Percentiles rank a stretch among this genome's conserved stretches.
phyloP scores from a whole-genome alignment of 2,797 vertebrate species.

The Myiothlypis coronata region DNA sequence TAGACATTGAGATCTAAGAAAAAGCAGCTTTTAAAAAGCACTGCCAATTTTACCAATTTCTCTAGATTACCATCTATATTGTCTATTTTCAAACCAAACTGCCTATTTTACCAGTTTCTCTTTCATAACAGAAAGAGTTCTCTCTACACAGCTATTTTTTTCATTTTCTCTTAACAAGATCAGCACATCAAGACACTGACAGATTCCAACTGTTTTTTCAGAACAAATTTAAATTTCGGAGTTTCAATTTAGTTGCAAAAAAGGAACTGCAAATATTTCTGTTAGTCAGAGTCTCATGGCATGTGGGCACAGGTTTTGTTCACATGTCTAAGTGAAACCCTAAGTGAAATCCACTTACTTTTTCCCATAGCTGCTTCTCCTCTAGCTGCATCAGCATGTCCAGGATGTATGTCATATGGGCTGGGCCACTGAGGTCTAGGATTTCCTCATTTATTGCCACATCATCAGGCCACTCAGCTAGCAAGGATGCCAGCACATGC shows the following conservation, averaged over 20 bases:
- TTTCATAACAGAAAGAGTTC: background rate
- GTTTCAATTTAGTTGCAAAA: background rate
- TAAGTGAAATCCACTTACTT: constrained; percentile 74
- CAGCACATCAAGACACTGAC: background rate
- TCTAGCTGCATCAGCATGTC: constrained; percentile 99
- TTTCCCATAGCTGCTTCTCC: constrained; percentile 93
- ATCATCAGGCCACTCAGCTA: constrained; percentile 89
- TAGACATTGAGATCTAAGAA: background rate
- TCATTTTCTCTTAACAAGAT: background rate
- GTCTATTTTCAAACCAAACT: background rate
- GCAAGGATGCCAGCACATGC: constrained; percentile 88
- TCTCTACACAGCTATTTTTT: background rate
- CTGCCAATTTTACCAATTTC: background rate
- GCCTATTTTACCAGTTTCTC: background rate
- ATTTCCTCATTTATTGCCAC: constrained; percentile 87
- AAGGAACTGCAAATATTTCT: background rate
- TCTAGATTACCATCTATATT: background rate
- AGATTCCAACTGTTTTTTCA: background rate
- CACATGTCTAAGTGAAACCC: background rate
- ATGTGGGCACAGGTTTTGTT: background rate
- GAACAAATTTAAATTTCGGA: background rate
- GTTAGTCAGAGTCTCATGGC: background rate
- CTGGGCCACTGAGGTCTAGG: constrained; percentile 89
- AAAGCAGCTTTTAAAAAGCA: background rate
- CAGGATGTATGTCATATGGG: constrained; percentile 97